Evolutionary conservation across 2,888 invertebrate genomes (phyloP).

Genomic region (Tetragonisca angustula): DNA sequence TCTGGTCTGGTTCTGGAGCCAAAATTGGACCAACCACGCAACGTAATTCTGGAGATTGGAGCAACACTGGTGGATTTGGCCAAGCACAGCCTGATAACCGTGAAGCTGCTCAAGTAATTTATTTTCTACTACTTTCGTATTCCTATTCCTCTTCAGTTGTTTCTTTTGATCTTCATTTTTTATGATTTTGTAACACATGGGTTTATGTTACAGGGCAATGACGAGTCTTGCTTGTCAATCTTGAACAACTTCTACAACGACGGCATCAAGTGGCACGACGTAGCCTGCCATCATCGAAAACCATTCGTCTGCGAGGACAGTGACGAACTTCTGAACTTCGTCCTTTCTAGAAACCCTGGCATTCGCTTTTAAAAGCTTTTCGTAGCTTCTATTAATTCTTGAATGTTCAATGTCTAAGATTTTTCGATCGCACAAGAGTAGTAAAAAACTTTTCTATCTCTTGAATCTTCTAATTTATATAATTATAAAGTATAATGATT

Average conservation of each 20-base stretch:
- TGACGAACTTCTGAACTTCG: slow-evolving; percentile 95
- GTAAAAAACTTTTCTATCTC: not conserved
- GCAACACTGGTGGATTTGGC: slow-evolving; percentile 93
- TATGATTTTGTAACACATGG: not conserved
- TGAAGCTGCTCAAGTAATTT: slow-evolving; percentile 92
- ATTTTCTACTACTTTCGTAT: not conserved
- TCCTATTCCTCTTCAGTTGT: not conserved
- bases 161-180: not conserved
- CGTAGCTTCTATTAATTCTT: slow-evolving; percentile 25
- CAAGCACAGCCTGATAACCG: slow-evolving; percentile 95
- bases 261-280: slow-evolving; percentile 95
- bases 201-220: slow-evolving; percentile 89
- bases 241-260: slow-evolving; percentile 97
- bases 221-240: slow-evolving; percentile 95
- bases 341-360: slow-evolving; percentile 94
- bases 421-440: not conserved
- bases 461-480: slow-evolving; percentile 3
- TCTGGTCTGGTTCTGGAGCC: slow-evolving; percentile 97
- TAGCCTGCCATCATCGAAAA: slow-evolving; percentile 95
- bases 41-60: slow-evolving; percentile 96
- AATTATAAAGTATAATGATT: not conserved
- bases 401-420: slow-evolving; percentile 29
- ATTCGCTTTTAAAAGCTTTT: slow-evolving; percentile 89
- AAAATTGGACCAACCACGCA: slow-evolving; percentile 95
- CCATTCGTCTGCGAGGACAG: slow-evolving; percentile 96